Conservation (phyloP, 2,888 invertebrate species). For the Electrophaes corylata region DNA sequence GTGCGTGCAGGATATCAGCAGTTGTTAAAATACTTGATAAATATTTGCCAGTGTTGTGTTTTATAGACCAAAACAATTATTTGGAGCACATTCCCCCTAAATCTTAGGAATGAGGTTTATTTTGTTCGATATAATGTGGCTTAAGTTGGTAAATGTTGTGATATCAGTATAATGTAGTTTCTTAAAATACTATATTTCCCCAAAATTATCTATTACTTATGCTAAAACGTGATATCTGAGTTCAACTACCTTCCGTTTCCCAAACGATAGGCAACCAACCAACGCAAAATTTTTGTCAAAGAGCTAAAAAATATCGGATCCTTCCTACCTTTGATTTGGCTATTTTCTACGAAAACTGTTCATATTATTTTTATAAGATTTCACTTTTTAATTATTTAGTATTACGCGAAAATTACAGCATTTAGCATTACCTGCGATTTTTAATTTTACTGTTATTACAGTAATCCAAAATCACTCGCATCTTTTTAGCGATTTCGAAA, state of each 20-base stretch:
- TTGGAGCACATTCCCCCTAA: conserved; percentile 22
- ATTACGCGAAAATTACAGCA: too few species aligned
- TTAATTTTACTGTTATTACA: background rate
- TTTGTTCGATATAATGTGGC: background rate
- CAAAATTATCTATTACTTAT: background rate
- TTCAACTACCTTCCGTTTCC: conserved; percentile 17
- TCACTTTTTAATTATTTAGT: too few species aligned
- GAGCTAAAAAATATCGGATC: background rate
- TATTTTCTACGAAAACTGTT: background rate
- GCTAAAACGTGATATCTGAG: background rate
- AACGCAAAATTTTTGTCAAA: background rate
- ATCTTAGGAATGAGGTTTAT: conserved; percentile 17
- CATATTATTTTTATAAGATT: too few species aligned
- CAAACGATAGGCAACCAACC: background rate
- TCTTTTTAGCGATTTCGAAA: too few species aligned
- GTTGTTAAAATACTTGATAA: conserved; percentile 35
- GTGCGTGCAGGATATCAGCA: conserved; percentile 35
- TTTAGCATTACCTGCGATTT: too few species aligned
- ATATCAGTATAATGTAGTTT: background rate
- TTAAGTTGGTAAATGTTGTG: background rate
- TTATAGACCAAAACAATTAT: conserved; percentile 37
- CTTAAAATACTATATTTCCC: background rate
- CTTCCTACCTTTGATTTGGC: background rate
- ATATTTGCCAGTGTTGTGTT: conserved; percentile 47
- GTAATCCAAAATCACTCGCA: too few species aligned